Evolutionary conservation across 2,797 vertebrate genomes (phyloP).

Genomic region (Coilia nasus): DNA sequence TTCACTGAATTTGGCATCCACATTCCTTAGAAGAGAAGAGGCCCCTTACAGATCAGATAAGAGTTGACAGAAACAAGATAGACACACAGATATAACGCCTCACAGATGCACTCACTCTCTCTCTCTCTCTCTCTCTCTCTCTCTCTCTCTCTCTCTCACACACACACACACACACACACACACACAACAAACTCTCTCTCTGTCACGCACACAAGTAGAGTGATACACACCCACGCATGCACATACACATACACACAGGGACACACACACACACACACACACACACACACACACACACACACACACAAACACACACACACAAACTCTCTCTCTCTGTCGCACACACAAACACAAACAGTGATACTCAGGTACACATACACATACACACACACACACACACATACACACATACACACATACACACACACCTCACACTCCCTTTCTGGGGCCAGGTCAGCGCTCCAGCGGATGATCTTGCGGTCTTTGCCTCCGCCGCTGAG

Average conservation of each 20-base stretch:
- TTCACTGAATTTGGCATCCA: neutral
- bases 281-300: no score
- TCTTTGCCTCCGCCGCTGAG: conserved; percentile 92
- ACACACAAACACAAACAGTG: no score
- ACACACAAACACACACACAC: no score
- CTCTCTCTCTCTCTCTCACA: no score
- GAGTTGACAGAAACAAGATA: neutral
- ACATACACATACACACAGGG: no score
- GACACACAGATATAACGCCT: neutral
- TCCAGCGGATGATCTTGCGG: conserved; percentile 87
- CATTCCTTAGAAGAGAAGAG: neutral
- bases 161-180: conserved; percentile 25
- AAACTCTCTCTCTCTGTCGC: no score
- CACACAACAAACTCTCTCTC: no score
- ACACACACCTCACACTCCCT: conserved; percentile 86
- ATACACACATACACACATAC: conserved; percentile 33
- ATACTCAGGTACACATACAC: no score
- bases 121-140: no score
- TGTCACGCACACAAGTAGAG: no score
- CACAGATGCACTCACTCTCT: no score
- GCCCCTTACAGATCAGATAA: neutral
- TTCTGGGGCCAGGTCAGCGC: conserved; percentile 80
- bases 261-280: conserved; percentile 6
- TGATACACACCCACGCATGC: no score
- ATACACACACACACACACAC: conserved; percentile 33